These are phyloP conservation scores for Dreissena rostriformis DNA, from an alignment of 1,140 invertebrate species.

Conservation along the genomic window DNA sequence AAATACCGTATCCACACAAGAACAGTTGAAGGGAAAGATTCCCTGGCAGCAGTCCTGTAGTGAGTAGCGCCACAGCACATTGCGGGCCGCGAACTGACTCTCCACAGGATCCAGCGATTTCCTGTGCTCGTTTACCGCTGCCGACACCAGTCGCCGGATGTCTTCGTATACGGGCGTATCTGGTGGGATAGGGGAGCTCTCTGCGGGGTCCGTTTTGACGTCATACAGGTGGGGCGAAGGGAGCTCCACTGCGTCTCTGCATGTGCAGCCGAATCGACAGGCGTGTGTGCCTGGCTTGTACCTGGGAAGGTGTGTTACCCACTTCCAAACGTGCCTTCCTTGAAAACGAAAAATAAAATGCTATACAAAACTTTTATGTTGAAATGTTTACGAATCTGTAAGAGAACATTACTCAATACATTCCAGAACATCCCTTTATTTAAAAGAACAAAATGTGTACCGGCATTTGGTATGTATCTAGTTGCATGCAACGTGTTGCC, in stretches of 20 bases:
- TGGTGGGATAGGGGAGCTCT: not conserved
- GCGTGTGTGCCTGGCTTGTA: not conserved
- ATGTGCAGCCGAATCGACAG: not conserved
- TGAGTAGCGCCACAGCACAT: not conserved
- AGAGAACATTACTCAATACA: too few species aligned
- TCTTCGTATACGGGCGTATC: not conserved
- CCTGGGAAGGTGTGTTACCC: not conserved
- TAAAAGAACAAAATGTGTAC: not conserved
- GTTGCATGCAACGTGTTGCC: not conserved
- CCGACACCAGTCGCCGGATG: not conserved
- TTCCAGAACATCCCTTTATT: not conserved
- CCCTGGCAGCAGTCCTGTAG: not conserved
- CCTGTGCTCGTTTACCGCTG: not conserved
- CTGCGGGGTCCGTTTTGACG: not conserved
- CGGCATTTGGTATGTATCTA: constrained; percentile 1
- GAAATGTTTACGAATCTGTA: too few species aligned
- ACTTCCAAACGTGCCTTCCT: not conserved
- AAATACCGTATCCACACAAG: not conserved
- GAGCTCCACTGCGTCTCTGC: not conserved
- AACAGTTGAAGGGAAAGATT: not conserved
- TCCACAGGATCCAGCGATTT: not conserved
- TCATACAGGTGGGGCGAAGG: not conserved
- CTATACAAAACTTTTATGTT: too few species aligned
- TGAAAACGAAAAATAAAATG: not conserved
- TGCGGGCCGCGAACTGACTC: not conserved